These are phyloP conservation scores for Lathamus discolor DNA, from an alignment of 2,113 vertebrate species.

Conservation along the genomic window DNA sequence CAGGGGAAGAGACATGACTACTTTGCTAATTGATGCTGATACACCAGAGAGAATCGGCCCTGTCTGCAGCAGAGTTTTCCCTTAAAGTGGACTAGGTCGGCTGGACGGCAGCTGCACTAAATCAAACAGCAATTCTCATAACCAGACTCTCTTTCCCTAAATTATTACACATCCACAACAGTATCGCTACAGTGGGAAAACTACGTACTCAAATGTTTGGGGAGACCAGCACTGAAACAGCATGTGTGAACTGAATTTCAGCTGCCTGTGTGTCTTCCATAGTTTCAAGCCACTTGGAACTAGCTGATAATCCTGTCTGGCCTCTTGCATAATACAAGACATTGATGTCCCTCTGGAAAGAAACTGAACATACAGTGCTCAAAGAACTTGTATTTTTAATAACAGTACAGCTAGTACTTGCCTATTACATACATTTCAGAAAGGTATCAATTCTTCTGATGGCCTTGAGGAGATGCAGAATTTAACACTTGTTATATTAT, in stretches of 20 bases:
- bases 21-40: conserved; percentile 48
- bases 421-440: not conserved
- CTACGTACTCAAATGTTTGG: not conserved
- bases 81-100: conserved; percentile 42
- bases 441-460: not conserved
- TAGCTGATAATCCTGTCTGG: not conserved
- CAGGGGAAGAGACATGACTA: conserved; percentile 32
- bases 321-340: not conserved
- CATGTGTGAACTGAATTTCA: not conserved
- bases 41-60: not conserved
- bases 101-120: not conserved
- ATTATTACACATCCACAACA: not conserved
- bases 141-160: not conserved
- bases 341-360: not conserved
- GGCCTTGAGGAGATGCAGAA: not conserved
- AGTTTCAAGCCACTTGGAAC: not conserved
- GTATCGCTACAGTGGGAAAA: not conserved
- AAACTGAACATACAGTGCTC: not conserved
- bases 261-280: not conserved
- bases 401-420: not conserved
- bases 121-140: not conserved
- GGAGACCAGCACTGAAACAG: not conserved
- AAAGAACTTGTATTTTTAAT: conserved; percentile 30
- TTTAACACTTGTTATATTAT: not conserved
- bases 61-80: not conserved